Percentiles rank a stretch among this genome's conserved stretches.
Evolutionary conservation across 2,888 invertebrate genomes (phyloP).

Genomic region (Aphodius sticticus): DNA sequence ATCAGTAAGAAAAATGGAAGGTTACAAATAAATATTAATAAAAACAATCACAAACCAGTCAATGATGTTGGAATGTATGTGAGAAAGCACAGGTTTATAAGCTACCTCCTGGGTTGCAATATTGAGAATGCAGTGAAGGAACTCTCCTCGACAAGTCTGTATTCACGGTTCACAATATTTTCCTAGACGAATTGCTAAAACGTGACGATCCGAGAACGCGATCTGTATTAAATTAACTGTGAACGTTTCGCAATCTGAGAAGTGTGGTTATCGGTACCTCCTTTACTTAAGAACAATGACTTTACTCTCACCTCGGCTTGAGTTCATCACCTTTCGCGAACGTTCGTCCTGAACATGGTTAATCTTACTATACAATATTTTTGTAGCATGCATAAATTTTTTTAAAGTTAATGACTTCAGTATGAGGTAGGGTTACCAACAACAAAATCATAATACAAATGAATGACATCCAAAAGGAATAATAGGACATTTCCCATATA

Average conservation of each 20-base stretch:
- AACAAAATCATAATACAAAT: no score
- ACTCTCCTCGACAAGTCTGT: not conserved
- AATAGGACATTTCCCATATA: no score
- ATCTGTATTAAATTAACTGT: slow-evolving; percentile 4
- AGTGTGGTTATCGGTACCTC: not conserved
- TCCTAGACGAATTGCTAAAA: not conserved
- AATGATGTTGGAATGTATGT: no score
- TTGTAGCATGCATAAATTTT: no score
- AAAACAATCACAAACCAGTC: no score
- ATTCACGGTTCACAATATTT: not conserved
- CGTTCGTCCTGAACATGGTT: not conserved
- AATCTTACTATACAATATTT: no score
- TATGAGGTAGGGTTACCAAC: no score
- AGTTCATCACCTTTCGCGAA: not conserved
- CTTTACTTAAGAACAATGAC: not conserved
- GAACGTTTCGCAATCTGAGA: not conserved
- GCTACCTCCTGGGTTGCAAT: not conserved
- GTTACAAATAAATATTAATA: no score
- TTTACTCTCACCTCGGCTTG: not conserved
- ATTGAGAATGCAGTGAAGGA: not conserved
- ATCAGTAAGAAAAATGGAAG: no score
- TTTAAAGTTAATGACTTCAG: no score
- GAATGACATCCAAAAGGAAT: no score
- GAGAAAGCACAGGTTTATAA: no score
- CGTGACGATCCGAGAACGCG: slow-evolving; percentile 4